These are phyloP conservation scores for Spilosoma lubricipeda DNA, from an alignment of 2,888 invertebrate genomes.

Conservation along the genomic window DNA sequence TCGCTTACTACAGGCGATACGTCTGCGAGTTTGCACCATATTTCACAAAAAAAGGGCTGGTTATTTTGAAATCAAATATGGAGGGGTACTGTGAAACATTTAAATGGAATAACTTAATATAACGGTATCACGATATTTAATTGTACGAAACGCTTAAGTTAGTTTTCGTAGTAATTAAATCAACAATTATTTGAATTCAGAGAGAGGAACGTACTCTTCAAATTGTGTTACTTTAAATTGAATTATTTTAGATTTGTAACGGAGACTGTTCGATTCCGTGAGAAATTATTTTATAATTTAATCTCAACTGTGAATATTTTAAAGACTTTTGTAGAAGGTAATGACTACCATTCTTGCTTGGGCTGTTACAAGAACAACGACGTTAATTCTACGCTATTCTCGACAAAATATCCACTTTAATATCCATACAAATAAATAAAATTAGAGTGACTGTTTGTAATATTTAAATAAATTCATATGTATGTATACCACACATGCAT, in stretches of 20 bases:
- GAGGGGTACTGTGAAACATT: conserved; percentile 9
- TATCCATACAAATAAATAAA: too few species aligned
- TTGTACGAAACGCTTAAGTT: conserved; percentile 10
- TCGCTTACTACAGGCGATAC: too few species aligned
- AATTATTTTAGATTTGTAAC: background rate
- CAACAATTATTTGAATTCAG: conserved; percentile 6
- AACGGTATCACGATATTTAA: conserved; percentile 11
- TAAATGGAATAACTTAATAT: conserved; percentile 12
- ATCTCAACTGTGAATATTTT: background rate
- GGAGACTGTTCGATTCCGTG: background rate
- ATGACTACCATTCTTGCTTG: too few species aligned
- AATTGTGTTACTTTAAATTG: background rate
- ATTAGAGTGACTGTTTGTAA: too few species aligned
- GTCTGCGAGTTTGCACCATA: too few species aligned
- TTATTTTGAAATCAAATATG: conserved; percentile 14
- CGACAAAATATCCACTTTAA: too few species aligned
- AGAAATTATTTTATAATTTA: background rate
- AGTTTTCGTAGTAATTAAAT: conserved; percentile 19
- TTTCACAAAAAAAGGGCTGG: too few species aligned
- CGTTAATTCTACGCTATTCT: too few species aligned
- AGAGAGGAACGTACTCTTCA: background rate
- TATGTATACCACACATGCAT: too few species aligned
- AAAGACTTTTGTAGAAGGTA: background rate
- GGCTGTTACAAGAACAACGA: too few species aligned
- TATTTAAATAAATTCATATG: too few species aligned